Conservation (phyloP, 1,140 invertebrate genomes). For the Drosophila miranda region DNA sequence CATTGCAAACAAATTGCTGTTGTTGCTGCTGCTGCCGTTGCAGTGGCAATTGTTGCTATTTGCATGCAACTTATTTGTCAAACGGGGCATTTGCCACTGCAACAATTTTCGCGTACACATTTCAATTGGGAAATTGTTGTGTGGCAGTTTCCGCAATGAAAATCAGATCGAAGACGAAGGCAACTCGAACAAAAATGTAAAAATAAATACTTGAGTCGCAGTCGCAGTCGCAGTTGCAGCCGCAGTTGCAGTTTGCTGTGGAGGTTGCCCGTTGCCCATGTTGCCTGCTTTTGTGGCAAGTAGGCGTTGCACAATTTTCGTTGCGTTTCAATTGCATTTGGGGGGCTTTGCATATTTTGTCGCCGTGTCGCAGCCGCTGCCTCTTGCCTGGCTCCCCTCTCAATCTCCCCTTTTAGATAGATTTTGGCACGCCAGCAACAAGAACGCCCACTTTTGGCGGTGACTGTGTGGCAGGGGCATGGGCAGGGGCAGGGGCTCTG, state of each 20-base stretch:
- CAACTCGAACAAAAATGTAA: conserved; percentile 6
- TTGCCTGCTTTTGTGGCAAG: conserved; percentile 28
- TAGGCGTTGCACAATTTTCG: conserved; percentile 73
- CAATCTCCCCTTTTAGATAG: conserved; percentile 32
- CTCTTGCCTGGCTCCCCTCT: too few species aligned
- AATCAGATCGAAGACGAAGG: conserved; percentile 30
- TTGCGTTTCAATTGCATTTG: conserved; percentile 76
- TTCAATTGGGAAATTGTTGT: conserved; percentile 77
- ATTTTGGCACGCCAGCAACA: conserved; percentile 64
- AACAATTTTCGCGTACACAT: conserved; percentile 75
- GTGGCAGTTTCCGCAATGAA: conserved; percentile 59
- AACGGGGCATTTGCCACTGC: conserved; percentile 45
- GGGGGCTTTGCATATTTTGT: conserved; percentile 67
- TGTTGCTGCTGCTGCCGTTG: conserved; percentile 21
- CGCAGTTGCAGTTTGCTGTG: not conserved
- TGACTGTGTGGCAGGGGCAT: conserved; percentile 1
- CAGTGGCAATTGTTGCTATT: conserved; percentile 42
- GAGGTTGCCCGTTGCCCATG: too few species aligned
- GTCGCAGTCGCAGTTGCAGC: not conserved
- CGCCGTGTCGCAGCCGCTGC: conserved; percentile 34
- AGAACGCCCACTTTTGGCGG: conserved; percentile 57
- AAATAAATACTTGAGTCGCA: conserved; percentile 39
- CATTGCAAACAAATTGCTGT: conserved; percentile 69
- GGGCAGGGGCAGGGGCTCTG: too few species aligned
- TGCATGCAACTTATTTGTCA: conserved; percentile 79